Conservation (phyloP, 2,797 vertebrate genomes). For the Xiphorhynchus erythropygius region DNA sequence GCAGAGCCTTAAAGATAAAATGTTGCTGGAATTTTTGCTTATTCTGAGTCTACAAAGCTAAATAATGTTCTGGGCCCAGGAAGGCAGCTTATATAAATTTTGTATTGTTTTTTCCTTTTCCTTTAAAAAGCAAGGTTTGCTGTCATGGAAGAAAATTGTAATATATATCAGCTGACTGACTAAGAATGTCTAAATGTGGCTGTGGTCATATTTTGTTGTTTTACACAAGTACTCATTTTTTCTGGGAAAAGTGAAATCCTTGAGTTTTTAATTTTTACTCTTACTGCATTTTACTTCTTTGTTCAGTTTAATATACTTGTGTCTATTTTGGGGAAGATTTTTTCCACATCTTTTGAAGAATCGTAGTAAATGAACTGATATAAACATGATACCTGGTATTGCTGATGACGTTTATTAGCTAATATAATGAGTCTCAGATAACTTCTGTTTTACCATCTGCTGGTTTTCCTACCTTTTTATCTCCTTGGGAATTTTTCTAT, state of each 20-base stretch:
- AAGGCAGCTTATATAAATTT: not conserved
- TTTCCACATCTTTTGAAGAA: not conserved
- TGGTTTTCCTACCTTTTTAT: not conserved
- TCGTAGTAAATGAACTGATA: not conserved
- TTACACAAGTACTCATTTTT: not conserved
- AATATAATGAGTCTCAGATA: not conserved
- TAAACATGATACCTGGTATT: not conserved
- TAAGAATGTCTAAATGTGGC: not conserved
- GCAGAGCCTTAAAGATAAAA: not conserved
- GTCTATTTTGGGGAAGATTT: not conserved
- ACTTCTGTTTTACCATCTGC: not conserved
- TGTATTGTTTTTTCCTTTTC: not conserved
- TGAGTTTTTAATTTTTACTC: not conserved
- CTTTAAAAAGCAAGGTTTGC: not conserved
- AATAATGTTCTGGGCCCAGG: not conserved
- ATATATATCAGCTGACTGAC: not conserved
- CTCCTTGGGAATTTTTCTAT: not conserved
- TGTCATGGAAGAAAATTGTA: not conserved
- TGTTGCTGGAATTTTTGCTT: not conserved
- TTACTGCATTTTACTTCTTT: not conserved
- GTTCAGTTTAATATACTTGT: not conserved
- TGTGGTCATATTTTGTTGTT: not conserved
- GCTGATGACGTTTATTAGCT: not conserved
- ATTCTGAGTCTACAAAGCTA: not conserved
- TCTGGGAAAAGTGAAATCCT: not conserved